Base-by-base conservation (phyloP, 2,797 vertebrate species). In the Periophthalmus magnuspinnatus region DNA sequence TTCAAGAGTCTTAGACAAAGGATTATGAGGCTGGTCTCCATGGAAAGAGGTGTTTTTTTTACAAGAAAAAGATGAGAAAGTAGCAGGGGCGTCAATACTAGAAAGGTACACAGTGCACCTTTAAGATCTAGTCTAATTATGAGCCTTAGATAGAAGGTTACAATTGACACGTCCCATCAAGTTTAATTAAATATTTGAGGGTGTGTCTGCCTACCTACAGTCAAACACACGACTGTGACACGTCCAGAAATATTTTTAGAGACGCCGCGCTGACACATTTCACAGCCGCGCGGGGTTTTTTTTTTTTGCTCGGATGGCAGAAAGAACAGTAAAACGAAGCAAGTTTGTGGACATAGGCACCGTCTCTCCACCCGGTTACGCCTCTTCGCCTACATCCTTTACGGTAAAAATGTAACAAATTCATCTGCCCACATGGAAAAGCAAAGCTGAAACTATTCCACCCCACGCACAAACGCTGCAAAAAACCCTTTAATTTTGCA, bases 341-440 rank as follows among this genome's bases (percentile, higher is more conserved):
- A 19, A 7, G 36, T 64, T 64, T 64, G 47, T 50, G 63, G 63
- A 65, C 34, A 47, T 17, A 64, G 41, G 38, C 63, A 7, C 61
- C 17, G 38, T 63, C 45, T 52, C 24, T 65, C 63, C n/a, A 17
- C 7, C 16, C 63, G 19, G 45, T 50, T 45, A 50, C 45, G 45
- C 63, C 45, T 47, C 41, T 19, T 17, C 2, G 45, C 19, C 62
- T 48, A 48, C 45, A 24, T 65, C 62, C 62, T 32, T 52, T 65
- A 65, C 45, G 63, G 63, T 65, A 65, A 65, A 65, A 52, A 32
- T 33, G 63, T 1, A 48, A 65, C 28, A 50, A 65, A n/a, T 34
- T 65, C 47, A 65, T 50, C 8, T 65, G 63, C 63, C 63, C 63
- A 65, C 28, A 33, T 33, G 45, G 63, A 65, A 64, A 65, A 48